phyloP scores from a whole-genome alignment of 30 jellyfish, hydroid and myxozoan species.

The Turritopsis dohrnii region DNA sequence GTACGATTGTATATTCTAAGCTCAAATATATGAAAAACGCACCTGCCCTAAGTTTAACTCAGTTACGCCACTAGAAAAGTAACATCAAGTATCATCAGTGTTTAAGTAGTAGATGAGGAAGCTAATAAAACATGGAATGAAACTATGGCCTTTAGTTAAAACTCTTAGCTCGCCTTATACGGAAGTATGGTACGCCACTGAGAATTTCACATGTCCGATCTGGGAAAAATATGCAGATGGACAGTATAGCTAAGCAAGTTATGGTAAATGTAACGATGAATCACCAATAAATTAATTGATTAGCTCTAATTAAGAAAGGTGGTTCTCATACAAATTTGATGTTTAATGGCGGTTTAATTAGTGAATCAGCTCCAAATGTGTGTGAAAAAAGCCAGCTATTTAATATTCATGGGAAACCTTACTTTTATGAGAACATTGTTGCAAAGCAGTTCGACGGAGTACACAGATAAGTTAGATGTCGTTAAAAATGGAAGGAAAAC shows the following conservation, averaged over 20 bases:
- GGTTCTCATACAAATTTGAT: not conserved
- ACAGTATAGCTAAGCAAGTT: not conserved
- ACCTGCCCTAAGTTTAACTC: too few relatives aligned
- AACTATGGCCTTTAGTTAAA: not conserved
- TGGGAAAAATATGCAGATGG: not conserved
- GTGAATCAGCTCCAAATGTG: not conserved
- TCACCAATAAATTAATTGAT: not conserved
- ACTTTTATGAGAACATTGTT: not conserved
- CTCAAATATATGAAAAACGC: too few relatives aligned
- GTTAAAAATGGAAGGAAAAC: not conserved
- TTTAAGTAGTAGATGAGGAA: too few relatives aligned
- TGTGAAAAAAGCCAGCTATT: constrained; percentile 10
- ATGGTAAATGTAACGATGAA: not conserved
- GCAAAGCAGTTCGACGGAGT: not conserved
- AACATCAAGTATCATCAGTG: too few relatives aligned
- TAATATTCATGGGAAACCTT: not conserved
- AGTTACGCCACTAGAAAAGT: too few relatives aligned
- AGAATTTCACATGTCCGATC: not conserved
- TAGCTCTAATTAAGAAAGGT: not conserved
- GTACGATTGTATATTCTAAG: too few relatives aligned
- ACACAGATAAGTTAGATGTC: not conserved
- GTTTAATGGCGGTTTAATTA: not conserved
- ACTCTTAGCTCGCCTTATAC: too few relatives aligned
- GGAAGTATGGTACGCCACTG: too few relatives aligned
- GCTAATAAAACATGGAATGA: too few relatives aligned